Evolutionary conservation across 2,888 invertebrate genomes (phyloP).

Genomic region (Tortricodes alternella): DNA sequence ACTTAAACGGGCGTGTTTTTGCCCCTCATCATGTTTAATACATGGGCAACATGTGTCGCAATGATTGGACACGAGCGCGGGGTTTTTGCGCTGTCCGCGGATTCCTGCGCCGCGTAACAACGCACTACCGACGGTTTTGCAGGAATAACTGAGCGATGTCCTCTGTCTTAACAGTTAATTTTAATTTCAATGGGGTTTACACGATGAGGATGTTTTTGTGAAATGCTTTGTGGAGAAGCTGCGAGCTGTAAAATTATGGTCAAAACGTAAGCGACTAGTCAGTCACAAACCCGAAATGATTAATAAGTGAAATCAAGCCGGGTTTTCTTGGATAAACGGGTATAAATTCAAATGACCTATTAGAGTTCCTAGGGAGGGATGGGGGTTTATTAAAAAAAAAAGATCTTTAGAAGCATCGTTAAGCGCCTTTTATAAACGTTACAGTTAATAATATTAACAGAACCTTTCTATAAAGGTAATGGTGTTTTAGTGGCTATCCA

Average conservation of each 20-base stretch:
- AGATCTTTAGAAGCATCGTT: no score
- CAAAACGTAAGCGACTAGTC: neutral
- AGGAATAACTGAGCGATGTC: slow-evolving; percentile 22
- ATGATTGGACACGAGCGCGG: slow-evolving; percentile 47
- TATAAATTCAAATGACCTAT: no score
- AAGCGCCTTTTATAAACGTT: no score
- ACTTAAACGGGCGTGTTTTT: slow-evolving; percentile 29
- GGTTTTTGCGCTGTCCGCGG: slow-evolving; percentile 35
- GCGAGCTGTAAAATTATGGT: neutral
- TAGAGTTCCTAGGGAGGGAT: no score
- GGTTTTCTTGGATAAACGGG: no score
- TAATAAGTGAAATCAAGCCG: no score
- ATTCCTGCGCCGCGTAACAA: slow-evolving; percentile 11
- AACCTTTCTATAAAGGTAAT: no score
- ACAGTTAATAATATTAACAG: no score
- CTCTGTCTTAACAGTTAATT: slow-evolving; percentile 16
- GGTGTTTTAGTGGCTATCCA: no score
- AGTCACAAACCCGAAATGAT: no score
- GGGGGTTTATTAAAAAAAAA: no score
- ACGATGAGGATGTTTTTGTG: slow-evolving; percentile 15
- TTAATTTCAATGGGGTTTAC: slow-evolving; percentile 16
- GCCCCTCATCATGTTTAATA: slow-evolving; percentile 47
- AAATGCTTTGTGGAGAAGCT: neutral
- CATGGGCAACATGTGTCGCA: slow-evolving; percentile 58
- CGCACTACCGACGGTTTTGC: slow-evolving; percentile 13